Conservation (phyloP, 1,140 invertebrate genomes). For the Spodoptera litura region DNA sequence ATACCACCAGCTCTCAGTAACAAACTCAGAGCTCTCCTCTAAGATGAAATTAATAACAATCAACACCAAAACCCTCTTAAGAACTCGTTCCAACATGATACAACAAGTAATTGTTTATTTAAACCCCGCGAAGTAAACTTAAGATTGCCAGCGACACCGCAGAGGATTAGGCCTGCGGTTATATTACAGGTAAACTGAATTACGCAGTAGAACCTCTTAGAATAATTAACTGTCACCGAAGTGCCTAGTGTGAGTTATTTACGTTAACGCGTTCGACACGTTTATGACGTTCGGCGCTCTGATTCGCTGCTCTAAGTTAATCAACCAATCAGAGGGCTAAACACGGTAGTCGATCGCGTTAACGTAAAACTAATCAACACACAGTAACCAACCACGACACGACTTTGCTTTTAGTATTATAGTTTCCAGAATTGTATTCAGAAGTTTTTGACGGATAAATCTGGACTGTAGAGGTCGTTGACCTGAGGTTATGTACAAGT, state of each 20-base stretch:
- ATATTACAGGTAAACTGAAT: conserved; percentile 35
- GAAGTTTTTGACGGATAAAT: not conserved
- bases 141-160: not conserved
- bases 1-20: too few relatives aligned
- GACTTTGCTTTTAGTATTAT: conserved; percentile 16
- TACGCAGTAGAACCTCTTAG: not conserved
- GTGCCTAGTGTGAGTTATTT: too few relatives aligned
- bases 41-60: too few relatives aligned
- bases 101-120: conserved; percentile 20
- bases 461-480: too few relatives aligned
- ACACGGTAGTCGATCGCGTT: too few relatives aligned
- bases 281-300: too few relatives aligned
- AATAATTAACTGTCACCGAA: conserved; percentile 34
- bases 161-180: conserved; percentile 9
- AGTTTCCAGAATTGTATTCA: not conserved
- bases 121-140: not conserved
- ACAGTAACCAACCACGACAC: not conserved
- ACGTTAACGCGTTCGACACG: too few relatives aligned
- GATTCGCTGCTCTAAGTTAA: too few relatives aligned
- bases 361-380: not conserved
- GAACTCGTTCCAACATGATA: too few relatives aligned
- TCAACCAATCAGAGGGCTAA: too few relatives aligned
- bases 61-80: not conserved
- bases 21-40: too few relatives aligned
- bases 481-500: too few relatives aligned